Evolutionary conservation across 2,797 vertebrate species (phyloP).

Genomic region (Melanogrammus aeglefinus): DNA sequence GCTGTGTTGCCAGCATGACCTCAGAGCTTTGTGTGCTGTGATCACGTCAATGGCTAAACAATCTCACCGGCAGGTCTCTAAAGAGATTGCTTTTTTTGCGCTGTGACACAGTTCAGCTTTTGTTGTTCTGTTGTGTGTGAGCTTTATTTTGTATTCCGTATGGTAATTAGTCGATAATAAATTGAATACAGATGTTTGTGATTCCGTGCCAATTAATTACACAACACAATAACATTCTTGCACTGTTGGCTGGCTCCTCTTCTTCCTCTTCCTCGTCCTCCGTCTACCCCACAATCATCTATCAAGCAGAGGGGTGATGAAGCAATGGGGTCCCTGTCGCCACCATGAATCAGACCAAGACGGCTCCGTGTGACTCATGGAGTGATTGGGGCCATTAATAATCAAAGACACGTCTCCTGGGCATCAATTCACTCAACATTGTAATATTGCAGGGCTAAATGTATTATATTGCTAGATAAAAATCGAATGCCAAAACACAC

Average conservation of each 20-base stretch:
- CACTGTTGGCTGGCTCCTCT: neutral
- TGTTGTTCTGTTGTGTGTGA: constrained; percentile 46
- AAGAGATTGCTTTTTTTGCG: constrained; percentile 22
- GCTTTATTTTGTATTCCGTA: constrained; percentile 67
- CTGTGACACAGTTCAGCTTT: constrained; percentile 34
- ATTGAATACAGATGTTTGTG: constrained; percentile 30
- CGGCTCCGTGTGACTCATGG: no score
- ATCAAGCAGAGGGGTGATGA: constrained; percentile 24
- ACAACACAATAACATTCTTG: neutral
- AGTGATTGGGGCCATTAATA: constrained; percentile 39
- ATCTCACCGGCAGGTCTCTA: constrained; percentile 17
- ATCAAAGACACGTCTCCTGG: constrained; percentile 31
- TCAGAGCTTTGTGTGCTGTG: constrained; percentile 45
- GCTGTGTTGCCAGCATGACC: neutral
- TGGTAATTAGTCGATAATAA: constrained; percentile 64
- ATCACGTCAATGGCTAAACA: constrained; percentile 26
- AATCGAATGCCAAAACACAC: constrained; percentile 10
- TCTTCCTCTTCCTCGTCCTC: neutral
- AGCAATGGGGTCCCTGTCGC: constrained; percentile 14
- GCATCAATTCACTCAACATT: constrained; percentile 25
- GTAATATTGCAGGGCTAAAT: constrained; percentile 23
- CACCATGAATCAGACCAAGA: constrained; percentile 46
- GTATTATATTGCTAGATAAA: constrained; percentile 22
- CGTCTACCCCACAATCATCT: constrained; percentile 21
- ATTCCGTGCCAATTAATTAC: neutral